Percentiles rank a stretch among this genome's conserved stretches.
These are phyloP conservation scores for Cryptocephalus moraei DNA, from an alignment of 2,888 invertebrate genomes.

Conservation along the genomic window DNA sequence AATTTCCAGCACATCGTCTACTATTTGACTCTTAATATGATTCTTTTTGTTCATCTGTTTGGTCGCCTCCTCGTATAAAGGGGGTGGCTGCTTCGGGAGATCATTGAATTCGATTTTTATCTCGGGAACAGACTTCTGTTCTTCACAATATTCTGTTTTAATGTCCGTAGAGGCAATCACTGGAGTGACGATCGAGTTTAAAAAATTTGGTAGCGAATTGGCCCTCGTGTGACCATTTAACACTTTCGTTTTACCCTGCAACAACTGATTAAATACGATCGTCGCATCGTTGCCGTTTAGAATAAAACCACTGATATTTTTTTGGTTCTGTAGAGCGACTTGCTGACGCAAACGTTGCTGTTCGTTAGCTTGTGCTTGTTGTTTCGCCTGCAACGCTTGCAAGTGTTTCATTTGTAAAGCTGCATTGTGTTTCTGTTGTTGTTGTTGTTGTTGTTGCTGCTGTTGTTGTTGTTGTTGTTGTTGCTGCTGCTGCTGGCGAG, in stretches of 20 bases:
- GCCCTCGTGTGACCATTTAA: slow-evolving; percentile 43
- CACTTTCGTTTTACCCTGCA: slow-evolving; percentile 40
- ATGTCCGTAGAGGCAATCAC: slow-evolving; percentile 22
- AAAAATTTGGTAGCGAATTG: slow-evolving; percentile 49
- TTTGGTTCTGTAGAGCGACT: slow-evolving; percentile 37
- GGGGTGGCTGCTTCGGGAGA: slow-evolving; percentile 40
- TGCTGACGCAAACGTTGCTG: slow-evolving; percentile 44
- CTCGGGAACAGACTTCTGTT: slow-evolving; percentile 16
- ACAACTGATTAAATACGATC: slow-evolving; percentile 42
- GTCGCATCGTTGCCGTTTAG: slow-evolving; percentile 52
- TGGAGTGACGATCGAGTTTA: slow-evolving; percentile 34
- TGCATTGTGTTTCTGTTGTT: slow-evolving; percentile 48
- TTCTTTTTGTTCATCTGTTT: slow-evolving; percentile 42
- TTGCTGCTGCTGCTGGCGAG: slow-evolving; percentile 40
- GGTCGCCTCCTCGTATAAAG: slow-evolving; percentile 66
- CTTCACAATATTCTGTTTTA: slow-evolving; percentile 22
- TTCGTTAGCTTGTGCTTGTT: slow-evolving; percentile 32
- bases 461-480: slow-evolving; percentile 48
- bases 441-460: slow-evolving; percentile 36
- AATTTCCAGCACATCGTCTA: slow-evolving; percentile 89
- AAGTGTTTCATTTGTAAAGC: slow-evolving; percentile 49
- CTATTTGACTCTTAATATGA: slow-evolving; percentile 61
- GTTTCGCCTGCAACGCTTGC: slow-evolving; percentile 51
- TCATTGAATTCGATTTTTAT: slow-evolving; percentile 27
- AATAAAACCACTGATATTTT: slow-evolving; percentile 41